A percentile compares a stretch with the other conserved stretches of the same genome.
These are phyloP conservation scores for Lophius americanus DNA, from an alignment of 2,797 vertebrate species.

Conservation along the genomic window DNA sequence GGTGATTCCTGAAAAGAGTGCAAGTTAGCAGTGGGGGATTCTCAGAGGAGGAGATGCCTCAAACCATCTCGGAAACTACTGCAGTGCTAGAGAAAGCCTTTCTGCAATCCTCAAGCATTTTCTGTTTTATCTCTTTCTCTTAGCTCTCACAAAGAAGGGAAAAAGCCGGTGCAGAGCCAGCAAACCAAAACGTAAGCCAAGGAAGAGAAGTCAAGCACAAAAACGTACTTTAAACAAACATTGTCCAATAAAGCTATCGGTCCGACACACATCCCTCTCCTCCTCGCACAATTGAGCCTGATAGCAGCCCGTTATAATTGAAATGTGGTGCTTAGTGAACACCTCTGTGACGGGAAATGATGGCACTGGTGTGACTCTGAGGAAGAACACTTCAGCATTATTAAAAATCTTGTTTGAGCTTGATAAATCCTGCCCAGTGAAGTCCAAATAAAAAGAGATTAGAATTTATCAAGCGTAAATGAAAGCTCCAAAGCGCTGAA, in stretches of 20 bases:
- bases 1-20: slow-evolving; percentile 90
- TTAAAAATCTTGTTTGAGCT: slow-evolving; percentile 48
- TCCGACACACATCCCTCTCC: slow-evolving; percentile 58
- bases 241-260: slow-evolving; percentile 68
- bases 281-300: slow-evolving; percentile 63
- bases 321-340: slow-evolving; percentile 61
- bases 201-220: slow-evolving; percentile 63
- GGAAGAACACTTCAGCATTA: slow-evolving; percentile 44
- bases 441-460: slow-evolving; percentile 47
- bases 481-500: slow-evolving; percentile 32
- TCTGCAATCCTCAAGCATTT: slow-evolving; percentile 23
- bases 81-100: slow-evolving; percentile 17
- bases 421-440: slow-evolving; percentile 47
- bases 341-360: slow-evolving; percentile 44
- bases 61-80: slow-evolving; percentile 14
- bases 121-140: slow-evolving; percentile 27
- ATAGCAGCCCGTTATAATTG: slow-evolving; percentile 60
- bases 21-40: slow-evolving; percentile 25
- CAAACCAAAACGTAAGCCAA: slow-evolving; percentile 54
- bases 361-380: slow-evolving; percentile 25
- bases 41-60: slow-evolving; percentile 24
- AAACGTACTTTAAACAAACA: slow-evolving; percentile 66
- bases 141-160: slow-evolving; percentile 42
- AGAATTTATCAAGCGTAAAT: slow-evolving; percentile 36
- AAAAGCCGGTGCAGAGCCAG: slow-evolving; percentile 56